These are phyloP conservation scores for Cecropterus lyciades DNA, from an alignment of 1,140 invertebrate genomes.

Conservation along the genomic window DNA sequence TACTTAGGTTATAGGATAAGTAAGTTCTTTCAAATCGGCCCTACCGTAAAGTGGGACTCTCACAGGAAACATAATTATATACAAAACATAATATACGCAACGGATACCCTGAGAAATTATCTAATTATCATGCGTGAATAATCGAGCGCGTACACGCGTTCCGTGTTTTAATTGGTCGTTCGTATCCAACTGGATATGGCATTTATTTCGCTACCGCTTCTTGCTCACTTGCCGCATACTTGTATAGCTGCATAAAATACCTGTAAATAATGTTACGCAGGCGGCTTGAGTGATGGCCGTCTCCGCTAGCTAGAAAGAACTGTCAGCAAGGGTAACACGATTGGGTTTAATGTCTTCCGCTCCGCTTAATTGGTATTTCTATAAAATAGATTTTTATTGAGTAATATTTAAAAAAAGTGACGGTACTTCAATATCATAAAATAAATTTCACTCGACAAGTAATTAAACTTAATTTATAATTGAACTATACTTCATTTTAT, in stretches of 20 bases:
- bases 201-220: slow-evolving; percentile 25
- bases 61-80: too few species aligned
- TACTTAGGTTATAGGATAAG: too few species aligned
- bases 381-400: background rate
- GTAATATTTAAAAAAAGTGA: too few species aligned
- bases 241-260: slow-evolving; percentile 20
- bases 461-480: too few species aligned
- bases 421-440: too few species aligned
- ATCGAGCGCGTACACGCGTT: background rate
- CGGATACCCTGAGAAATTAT: slow-evolving; percentile 8
- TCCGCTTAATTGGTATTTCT: background rate
- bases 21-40: too few species aligned
- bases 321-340: background rate
- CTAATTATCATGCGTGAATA: slow-evolving; percentile 20
- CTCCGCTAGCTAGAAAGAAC: background rate
- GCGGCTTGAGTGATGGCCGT: slow-evolving; percentile 16
- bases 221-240: slow-evolving; percentile 7
- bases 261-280: slow-evolving; percentile 10
- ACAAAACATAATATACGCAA: background rate
- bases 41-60: too few species aligned
- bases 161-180: slow-evolving; percentile 20
- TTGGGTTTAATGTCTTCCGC: background rate
- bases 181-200: slow-evolving; percentile 13
- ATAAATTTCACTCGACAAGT: too few species aligned
- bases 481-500: too few species aligned